These are phyloP conservation scores for Calonectris borealis DNA, from an alignment of 2,113 vertebrate species.

Conservation along the genomic window DNA sequence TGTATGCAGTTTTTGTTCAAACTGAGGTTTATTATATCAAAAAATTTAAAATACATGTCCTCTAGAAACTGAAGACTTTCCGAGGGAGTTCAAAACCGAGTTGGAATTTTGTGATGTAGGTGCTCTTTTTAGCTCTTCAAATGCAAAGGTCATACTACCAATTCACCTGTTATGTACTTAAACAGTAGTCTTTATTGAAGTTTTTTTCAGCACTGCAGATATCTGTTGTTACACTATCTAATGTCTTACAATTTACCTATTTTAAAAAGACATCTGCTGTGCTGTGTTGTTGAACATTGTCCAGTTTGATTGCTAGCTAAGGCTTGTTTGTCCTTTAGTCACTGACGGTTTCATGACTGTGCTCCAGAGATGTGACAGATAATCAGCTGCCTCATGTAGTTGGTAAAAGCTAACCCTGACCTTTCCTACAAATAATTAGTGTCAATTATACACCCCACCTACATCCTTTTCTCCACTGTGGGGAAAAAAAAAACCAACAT, in stretches of 20 bases:
- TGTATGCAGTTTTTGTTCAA: not conserved
- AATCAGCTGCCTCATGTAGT: slow-evolving; percentile 12
- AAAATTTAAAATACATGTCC: not conserved
- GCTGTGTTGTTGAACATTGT: not conserved
- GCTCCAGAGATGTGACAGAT: slow-evolving; percentile 39
- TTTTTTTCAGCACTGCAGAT: not conserved
- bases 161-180: not conserved
- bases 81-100: not conserved
- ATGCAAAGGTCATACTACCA: not conserved
- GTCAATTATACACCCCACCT: slow-evolving; percentile 2
- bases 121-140: not conserved
- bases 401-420: slow-evolving; percentile 46
- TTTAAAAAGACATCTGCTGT: slow-evolving; percentile 53
- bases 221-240: not conserved
- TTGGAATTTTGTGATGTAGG: not conserved
- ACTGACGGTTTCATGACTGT: slow-evolving; percentile 8
- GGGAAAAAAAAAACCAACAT: not conserved
- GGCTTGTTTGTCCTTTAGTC: slow-evolving; percentile 37
- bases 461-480: not conserved
- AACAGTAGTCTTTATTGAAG: not conserved
- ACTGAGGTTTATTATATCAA: not conserved
- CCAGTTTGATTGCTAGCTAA: slow-evolving; percentile 24
- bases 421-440: slow-evolving; percentile 50
- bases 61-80: not conserved
- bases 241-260: slow-evolving; percentile 6